phyloP scores from a whole-genome alignment of 2,797 vertebrate species.

The Pangasius mekongensis region DNA sequence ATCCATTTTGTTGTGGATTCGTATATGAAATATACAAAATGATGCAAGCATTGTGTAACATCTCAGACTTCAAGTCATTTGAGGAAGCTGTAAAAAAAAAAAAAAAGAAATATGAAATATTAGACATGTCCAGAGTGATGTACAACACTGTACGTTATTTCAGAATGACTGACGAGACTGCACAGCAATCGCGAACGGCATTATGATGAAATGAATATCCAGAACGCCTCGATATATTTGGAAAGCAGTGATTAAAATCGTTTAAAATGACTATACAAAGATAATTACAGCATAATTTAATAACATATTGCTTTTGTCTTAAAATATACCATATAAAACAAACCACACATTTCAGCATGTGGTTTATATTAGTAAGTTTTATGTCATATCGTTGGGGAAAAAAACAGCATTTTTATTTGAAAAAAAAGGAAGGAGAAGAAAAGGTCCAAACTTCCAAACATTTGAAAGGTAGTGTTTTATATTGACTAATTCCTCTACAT shows the following conservation, averaged over 20 bases:
- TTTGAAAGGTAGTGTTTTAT: background rate
- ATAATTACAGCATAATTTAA: conserved; percentile 36
- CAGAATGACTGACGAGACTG: background rate
- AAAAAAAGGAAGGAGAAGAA: background rate
- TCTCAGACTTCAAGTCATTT: background rate
- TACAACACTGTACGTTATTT: background rate
- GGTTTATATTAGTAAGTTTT: conserved; percentile 10
- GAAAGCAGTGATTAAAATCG: conserved; percentile 19
- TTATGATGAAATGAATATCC: conserved; percentile 11
- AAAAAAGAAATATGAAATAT: conserved; percentile 22
- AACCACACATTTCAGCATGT: conserved; percentile 15
- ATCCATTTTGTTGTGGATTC: background rate
- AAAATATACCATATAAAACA: background rate
- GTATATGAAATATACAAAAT: background rate
- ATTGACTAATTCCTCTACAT: background rate
- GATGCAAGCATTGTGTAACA: conserved; percentile 15
- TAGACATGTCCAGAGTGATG: conserved; percentile 6
- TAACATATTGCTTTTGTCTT: conserved; percentile 26
- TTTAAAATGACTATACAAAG: conserved; percentile 1
- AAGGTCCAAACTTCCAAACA: background rate
- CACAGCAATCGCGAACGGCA: background rate
- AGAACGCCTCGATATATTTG: background rate
- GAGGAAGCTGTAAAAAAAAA: background rate
- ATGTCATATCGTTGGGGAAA: background rate
- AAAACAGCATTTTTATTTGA: background rate